phyloP scores from a whole-genome alignment of 2,888 invertebrate species.

The Miltochrista miniata region DNA sequence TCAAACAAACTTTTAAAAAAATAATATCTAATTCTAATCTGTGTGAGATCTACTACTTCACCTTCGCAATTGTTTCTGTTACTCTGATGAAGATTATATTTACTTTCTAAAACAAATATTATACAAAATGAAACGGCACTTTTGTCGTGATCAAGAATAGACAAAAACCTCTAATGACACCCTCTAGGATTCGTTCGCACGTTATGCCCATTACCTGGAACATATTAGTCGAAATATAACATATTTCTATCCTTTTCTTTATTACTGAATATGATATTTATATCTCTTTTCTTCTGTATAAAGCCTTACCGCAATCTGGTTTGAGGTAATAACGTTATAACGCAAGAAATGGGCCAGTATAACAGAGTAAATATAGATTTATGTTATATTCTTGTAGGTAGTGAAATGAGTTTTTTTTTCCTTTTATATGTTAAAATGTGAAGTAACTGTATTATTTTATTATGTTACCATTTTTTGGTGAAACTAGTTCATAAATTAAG shows the following conservation, averaged over 20 bases:
- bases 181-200: slow-evolving; percentile 72
- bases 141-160: slow-evolving; percentile 53
- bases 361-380: slow-evolving; percentile 8
- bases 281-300: slow-evolving; percentile 44
- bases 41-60: too few relatives aligned
- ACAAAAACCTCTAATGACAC: slow-evolving; percentile 69
- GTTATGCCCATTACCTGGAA: slow-evolving; percentile 74
- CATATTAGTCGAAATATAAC: slow-evolving; percentile 51
- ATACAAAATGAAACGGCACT: slow-evolving; percentile 43
- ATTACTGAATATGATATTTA: slow-evolving; percentile 25
- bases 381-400: too few relatives aligned
- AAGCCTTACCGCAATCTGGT: slow-evolving; percentile 63
- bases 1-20: too few relatives aligned
- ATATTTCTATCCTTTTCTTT: slow-evolving; percentile 50
- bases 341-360: slow-evolving; percentile 22
- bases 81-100: not conserved
- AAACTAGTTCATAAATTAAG: too few relatives aligned
- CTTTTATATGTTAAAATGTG: too few relatives aligned
- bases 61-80: not conserved
- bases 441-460: too few relatives aligned
- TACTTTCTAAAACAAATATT: not conserved
- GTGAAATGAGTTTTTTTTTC: not conserved
- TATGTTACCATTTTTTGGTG: too few relatives aligned
- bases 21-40: too few relatives aligned
- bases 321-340: slow-evolving; percentile 54